Conservation (phyloP, 2,888 invertebrate genomes). For the Keiferia lycopersicella region DNA sequence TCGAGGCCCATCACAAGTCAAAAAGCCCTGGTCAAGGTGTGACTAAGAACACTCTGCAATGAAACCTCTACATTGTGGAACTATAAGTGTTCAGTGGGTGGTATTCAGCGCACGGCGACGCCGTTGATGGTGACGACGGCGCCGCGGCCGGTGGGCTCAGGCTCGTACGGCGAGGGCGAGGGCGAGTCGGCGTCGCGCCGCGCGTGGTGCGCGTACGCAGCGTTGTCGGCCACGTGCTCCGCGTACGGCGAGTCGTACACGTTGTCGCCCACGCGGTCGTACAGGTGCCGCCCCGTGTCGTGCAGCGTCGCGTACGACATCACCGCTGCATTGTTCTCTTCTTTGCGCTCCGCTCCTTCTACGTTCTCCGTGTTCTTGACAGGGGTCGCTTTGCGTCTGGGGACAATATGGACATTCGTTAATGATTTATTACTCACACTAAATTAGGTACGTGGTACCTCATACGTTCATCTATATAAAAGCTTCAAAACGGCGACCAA, state of each 20-base stretch:
- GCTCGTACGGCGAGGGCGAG: conserved; percentile 75
- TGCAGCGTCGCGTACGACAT: conserved; percentile 94
- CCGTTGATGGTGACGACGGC: conserved; percentile 89
- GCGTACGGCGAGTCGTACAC: conserved; percentile 89
- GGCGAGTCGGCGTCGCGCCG: conserved; percentile 74
- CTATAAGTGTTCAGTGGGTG: too few relatives aligned
- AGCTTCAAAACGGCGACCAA: too few relatives aligned
- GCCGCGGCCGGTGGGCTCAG: conserved; percentile 83
- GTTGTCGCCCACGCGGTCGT: conserved; percentile 83
- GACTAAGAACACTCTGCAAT: too few relatives aligned
- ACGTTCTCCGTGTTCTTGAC: conserved; percentile 95
- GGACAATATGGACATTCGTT: background rate
- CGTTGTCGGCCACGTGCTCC: conserved; percentile 78
- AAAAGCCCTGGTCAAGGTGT: too few relatives aligned
- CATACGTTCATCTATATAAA: too few relatives aligned
- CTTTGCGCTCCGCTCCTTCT: conserved; percentile 92
- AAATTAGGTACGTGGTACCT: too few relatives aligned
- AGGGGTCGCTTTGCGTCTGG: conserved; percentile 90
- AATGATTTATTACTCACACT: too few relatives aligned
- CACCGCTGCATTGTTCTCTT: conserved; percentile 92
- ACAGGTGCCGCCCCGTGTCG: conserved; percentile 79
- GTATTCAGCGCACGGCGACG: background rate
- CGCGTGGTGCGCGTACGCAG: conserved; percentile 67
- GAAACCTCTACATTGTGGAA: too few relatives aligned
- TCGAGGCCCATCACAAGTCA: too few relatives aligned